phyloP scores from a whole-genome alignment of 2,888 invertebrate genomes.

The Ceratothoa steindachneri region DNA sequence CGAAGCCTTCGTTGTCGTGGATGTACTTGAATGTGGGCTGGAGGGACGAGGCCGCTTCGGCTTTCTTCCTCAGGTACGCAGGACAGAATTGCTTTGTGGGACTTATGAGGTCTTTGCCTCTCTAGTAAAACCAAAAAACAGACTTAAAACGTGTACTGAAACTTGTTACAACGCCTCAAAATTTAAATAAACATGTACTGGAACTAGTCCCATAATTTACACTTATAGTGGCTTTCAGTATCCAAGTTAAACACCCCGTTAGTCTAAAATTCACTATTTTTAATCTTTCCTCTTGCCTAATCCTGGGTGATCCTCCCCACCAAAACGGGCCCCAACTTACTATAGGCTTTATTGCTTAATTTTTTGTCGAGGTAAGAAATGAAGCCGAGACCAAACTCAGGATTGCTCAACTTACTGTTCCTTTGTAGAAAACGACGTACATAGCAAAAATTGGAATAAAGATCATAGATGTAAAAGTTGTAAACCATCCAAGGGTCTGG shows the following conservation, averaged over 20 bases:
- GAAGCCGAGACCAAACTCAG: too few species aligned
- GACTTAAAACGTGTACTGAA: too few species aligned
- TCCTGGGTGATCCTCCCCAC: too few species aligned
- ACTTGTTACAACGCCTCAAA: too few species aligned
- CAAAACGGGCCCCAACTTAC: too few species aligned
- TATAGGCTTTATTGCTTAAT: neutral
- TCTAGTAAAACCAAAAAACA: neutral
- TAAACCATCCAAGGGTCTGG: conserved; percentile 35
- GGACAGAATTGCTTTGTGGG: conserved; percentile 26
- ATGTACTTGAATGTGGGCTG: conserved; percentile 24
- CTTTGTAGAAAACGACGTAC: neutral
- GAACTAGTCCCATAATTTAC: too few species aligned
- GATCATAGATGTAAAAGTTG: conserved; percentile 17
- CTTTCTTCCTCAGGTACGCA: conserved; percentile 14
- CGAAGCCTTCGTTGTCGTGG: conserved; percentile 34
- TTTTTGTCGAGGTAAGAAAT: too few species aligned
- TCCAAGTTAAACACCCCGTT: too few species aligned
- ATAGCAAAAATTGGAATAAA: conserved; percentile 22
- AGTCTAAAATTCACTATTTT: neutral
- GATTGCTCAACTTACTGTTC: neutral
- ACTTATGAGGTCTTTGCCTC: conserved; percentile 1
- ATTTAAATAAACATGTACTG: too few species aligned
- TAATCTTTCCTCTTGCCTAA: too few species aligned
- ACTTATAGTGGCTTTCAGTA: too few species aligned
- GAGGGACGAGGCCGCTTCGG: neutral